phyloP scores from a whole-genome alignment of 2,797 vertebrate species.

The Danio kyathit region DNA sequence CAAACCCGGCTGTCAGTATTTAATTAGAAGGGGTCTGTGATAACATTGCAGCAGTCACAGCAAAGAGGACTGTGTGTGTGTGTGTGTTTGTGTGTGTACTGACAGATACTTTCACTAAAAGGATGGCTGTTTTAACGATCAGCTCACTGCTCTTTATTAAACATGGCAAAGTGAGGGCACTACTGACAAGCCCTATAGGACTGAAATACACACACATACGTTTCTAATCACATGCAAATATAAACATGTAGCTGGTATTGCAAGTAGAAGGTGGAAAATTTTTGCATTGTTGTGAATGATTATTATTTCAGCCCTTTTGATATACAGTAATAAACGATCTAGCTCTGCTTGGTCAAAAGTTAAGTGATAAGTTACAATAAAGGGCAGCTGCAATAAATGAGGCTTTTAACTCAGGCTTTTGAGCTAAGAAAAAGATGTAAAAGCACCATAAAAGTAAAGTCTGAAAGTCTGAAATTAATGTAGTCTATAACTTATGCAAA shows the following conservation, averaged over 20 bases:
- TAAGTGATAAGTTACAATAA: neutral
- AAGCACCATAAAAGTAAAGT: neutral
- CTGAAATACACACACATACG: constrained; percentile 28
- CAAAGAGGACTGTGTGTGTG: constrained; percentile 13
- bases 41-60: constrained; percentile 40
- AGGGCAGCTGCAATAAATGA: neutral
- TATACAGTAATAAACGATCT: neutral
- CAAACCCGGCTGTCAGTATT: constrained; percentile 52
- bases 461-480: neutral
- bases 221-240: neutral
- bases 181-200: neutral
- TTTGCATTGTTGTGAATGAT: neutral
- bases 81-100: constrained; percentile 3
- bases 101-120: constrained; percentile 52
- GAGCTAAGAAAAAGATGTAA: neutral
- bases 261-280: neutral
- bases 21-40: constrained; percentile 56
- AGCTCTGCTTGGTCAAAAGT: neutral
- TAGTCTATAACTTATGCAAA: neutral
- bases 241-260: neutral
- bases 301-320: neutral
- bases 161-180: constrained; percentile 47
- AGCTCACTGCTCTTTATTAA: constrained; percentile 55
- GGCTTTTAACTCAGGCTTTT: constrained; percentile 24
- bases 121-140: constrained; percentile 55